Evolutionary conservation across 2,797 vertebrate genomes (phyloP).

Genomic region (Oceanodroma leucorhoa): DNA sequence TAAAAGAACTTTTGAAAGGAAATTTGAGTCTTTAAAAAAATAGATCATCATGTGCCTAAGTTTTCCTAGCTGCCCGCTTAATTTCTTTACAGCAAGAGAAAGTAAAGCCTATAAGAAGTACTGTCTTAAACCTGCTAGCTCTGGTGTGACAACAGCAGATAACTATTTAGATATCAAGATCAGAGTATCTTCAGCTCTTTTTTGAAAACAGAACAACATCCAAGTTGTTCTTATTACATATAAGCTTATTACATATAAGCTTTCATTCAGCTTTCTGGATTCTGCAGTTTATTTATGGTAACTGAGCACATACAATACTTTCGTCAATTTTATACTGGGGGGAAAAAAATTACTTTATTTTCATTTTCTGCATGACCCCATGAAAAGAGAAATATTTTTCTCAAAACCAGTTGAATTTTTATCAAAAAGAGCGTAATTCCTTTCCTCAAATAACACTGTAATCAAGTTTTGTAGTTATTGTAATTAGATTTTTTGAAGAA

Average conservation of each 20-base stretch:
- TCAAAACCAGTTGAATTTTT: background rate
- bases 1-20: background rate
- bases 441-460: conserved; percentile 20
- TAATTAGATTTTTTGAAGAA: conserved; percentile 14
- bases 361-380: background rate
- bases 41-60: background rate
- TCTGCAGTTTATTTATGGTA: background rate
- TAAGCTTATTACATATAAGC: background rate
- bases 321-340: background rate
- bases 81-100: conserved; percentile 3
- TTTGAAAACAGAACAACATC: background rate
- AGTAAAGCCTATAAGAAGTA: background rate
- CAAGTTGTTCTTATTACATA: background rate
- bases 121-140: background rate
- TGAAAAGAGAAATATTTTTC: background rate
- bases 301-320: background rate
- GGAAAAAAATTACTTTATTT: background rate
- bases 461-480: background rate
- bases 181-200: background rate
- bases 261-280: background rate
- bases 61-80: background rate
- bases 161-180: background rate
- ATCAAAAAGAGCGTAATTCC: background rate
- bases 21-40: background rate
- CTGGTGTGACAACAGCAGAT: background rate